A percentile compares a stretch with the other conserved stretches of the same genome.
phyloP scores from a whole-genome alignment of 2,888 invertebrate species.

The Pemphredon lugubris region DNA sequence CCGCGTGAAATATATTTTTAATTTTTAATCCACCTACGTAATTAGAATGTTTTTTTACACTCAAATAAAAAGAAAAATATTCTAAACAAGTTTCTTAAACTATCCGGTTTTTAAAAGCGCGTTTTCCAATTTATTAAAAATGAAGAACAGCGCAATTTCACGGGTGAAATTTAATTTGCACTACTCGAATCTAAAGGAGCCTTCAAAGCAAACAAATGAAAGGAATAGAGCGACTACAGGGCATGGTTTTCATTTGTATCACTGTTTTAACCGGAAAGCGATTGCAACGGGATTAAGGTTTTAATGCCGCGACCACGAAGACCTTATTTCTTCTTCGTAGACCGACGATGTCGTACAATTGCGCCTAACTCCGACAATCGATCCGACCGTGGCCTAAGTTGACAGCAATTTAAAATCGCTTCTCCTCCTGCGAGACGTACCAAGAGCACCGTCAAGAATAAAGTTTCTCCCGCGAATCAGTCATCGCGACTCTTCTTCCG shows the following conservation, averaged over 20 bases:
- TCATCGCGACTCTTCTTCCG: slow-evolving; percentile 28
- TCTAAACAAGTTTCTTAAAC: neutral
- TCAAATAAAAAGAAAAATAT: neutral
- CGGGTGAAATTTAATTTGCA: too few species aligned
- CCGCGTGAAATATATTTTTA: neutral
- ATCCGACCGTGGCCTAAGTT: slow-evolving; percentile 80
- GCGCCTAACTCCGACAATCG: slow-evolving; percentile 76
- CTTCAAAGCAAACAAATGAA: too few species aligned
- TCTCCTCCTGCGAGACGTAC: slow-evolving; percentile 45
- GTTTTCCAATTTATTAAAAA: too few species aligned
- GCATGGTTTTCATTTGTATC: too few species aligned
- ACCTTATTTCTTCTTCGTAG: slow-evolving; percentile 33
- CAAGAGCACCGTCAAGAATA: slow-evolving; percentile 37
- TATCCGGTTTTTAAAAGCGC: too few species aligned
- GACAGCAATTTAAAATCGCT: slow-evolving; percentile 78
- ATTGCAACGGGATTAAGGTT: neutral
- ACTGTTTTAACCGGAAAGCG: too few species aligned
- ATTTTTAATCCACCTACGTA: neutral
- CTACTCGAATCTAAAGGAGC: too few species aligned
- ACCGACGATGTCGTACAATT: slow-evolving; percentile 63
- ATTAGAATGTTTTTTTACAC: neutral
- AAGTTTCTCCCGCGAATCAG: slow-evolving; percentile 35
- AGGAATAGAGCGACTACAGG: too few species aligned
- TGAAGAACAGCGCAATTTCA: too few species aligned
- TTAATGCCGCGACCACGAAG: slow-evolving; percentile 27